A percentile compares a stretch with the other conserved stretches of the same genome.
Evolutionary conservation across 1,140 invertebrate species (phyloP).

Genomic region (Drosophila nigromelanica): DNA sequence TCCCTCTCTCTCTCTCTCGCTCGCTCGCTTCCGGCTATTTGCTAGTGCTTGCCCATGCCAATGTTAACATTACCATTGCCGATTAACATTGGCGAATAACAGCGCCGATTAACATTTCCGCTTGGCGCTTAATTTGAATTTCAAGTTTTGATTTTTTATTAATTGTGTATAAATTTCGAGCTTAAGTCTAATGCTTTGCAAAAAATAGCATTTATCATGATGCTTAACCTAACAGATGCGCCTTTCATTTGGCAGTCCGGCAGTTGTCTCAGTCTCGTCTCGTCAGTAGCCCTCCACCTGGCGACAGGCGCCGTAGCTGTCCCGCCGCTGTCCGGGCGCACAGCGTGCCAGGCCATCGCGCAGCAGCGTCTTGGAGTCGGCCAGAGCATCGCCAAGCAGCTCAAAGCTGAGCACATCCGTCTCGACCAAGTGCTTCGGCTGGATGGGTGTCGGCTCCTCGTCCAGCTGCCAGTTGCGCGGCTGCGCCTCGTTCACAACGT

Average conservation of each 20-base stretch:
- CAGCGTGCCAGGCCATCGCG: conserved; percentile 87
- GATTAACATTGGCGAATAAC: neutral
- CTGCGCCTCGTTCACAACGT: conserved; percentile 50
- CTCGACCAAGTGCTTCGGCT: conserved; percentile 49
- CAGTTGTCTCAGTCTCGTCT: conserved; percentile 55
- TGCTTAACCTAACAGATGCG: conserved; percentile 56
- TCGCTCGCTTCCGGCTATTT: conserved; percentile 21
- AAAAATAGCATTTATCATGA: conserved; percentile 21
- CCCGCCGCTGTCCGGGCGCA: conserved; percentile 86
- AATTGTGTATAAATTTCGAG: conserved; percentile 9
- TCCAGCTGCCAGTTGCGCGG: conserved; percentile 65
- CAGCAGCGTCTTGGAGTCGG: conserved; percentile 83
- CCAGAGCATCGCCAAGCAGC: conserved; percentile 59
- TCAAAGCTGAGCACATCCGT: conserved; percentile 65
- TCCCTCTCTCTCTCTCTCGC: neutral
- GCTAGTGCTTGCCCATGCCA: neutral
- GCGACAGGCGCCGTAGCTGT: conserved; percentile 85
- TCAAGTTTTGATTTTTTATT: conserved; percentile 3
- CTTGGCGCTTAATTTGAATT: conserved; percentile 25
- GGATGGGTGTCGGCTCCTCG: conserved; percentile 64
- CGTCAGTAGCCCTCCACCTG: conserved; percentile 79
- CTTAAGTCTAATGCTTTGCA: conserved; percentile 35
- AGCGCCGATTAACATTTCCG: conserved; percentile 2
- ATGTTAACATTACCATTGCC: conserved; percentile 1
- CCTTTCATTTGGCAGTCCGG: conserved; percentile 58